phyloP scores from a whole-genome alignment of 2,797 vertebrate genomes.

The Parauchenoglanis punctatus region DNA sequence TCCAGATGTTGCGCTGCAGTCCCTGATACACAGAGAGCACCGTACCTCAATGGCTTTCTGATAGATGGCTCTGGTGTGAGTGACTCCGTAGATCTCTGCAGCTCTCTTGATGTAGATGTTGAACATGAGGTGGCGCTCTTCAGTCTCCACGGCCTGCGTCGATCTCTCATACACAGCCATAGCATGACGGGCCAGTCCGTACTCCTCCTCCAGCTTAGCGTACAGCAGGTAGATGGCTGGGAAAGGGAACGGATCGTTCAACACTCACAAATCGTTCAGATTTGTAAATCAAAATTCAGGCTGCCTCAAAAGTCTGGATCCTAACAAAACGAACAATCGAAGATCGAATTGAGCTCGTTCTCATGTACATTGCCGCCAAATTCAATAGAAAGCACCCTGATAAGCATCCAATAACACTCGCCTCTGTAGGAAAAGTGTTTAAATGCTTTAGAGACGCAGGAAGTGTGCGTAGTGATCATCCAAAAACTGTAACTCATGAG shows the following conservation, averaged over 20 bases:
- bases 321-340: no score
- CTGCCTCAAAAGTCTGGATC: no score
- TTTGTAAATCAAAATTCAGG: no score
- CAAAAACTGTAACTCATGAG: no score
- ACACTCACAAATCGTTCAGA: background rate
- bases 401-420: no score
- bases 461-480: no score
- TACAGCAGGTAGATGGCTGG: conserved; percentile 91
- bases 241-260: conserved; percentile 32
- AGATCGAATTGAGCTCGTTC: no score
- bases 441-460: no score
- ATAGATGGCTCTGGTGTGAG: conserved; percentile 90
- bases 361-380: no score
- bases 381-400: no score
- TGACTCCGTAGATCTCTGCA: conserved; percentile 93
- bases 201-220: conserved; percentile 90
- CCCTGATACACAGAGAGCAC: background rate
- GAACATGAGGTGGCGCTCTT: conserved; percentile 89
- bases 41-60: conserved; percentile 91
- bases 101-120: conserved; percentile 95
- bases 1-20: background rate
- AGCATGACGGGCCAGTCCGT: conserved; percentile 89
- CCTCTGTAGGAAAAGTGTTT: no score
- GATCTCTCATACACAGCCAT: conserved; percentile 94
- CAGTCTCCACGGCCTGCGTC: conserved; percentile 84